Evolutionary conservation across 2,797 vertebrate genomes (phyloP).

Genomic region (Cichlasoma orientale): DNA sequence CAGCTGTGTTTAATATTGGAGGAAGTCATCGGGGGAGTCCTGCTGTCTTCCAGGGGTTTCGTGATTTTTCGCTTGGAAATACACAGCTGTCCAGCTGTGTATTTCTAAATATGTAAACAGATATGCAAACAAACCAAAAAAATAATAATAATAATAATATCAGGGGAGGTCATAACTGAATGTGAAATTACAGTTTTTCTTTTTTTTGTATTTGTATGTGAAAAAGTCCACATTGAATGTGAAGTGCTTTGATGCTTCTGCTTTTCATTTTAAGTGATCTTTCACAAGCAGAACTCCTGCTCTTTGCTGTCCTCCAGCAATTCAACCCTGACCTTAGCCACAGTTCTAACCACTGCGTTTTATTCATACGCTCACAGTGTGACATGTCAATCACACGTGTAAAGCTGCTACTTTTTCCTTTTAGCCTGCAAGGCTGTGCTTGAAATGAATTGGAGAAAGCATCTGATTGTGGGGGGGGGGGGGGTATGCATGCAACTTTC

Average conservation of each 20-base stretch:
- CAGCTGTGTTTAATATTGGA: constrained; percentile 54
- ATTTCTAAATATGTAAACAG: neutral
- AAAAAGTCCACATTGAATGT: neutral
- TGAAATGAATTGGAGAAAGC: constrained; percentile 26
- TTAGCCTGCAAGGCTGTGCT: constrained; percentile 10
- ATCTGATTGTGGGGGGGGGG: neutral
- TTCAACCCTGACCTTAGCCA: constrained; percentile 2
- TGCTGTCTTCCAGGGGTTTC: constrained; percentile 55
- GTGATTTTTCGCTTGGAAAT: constrained; percentile 46
- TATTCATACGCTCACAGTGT: neutral
- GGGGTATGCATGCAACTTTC: neutral
- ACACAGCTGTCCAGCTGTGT: constrained; percentile 60
- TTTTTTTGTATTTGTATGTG: neutral
- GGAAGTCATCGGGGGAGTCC: constrained; percentile 51
- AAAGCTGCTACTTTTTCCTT: constrained; percentile 12
- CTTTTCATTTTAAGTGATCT: neutral
- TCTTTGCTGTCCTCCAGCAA: neutral
- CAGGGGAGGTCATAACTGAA: neutral
- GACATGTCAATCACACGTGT: constrained; percentile 24
- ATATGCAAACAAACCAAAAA: neutral
- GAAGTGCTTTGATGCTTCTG: neutral
- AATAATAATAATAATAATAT: neutral
- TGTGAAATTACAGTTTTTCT: neutral
- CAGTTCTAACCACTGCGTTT: neutral
- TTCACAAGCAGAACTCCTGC: neutral